Evolutionary conservation across 2,888 invertebrate genomes (phyloP).

Genomic region (Agrotis clavis): DNA sequence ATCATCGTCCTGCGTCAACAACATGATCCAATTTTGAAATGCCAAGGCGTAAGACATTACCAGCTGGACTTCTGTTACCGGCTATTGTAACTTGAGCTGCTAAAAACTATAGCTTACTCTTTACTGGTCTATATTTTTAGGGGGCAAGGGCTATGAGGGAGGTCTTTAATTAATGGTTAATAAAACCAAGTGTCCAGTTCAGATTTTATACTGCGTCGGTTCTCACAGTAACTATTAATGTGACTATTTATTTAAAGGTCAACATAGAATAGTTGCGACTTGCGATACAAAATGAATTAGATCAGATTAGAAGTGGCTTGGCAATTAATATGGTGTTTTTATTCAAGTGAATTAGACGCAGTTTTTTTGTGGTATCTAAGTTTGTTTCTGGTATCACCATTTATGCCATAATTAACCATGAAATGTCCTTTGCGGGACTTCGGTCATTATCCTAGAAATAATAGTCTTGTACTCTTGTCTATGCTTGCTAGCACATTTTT

Average conservation of each 20-base stretch:
- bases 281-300: constrained; percentile 61
- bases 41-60: constrained; percentile 83
- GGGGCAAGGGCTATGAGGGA: constrained; percentile 13
- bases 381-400: constrained; percentile 7
- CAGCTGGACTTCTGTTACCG: constrained; percentile 71
- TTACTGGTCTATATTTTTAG: neutral
- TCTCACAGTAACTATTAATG: constrained; percentile 72
- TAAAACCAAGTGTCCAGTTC: constrained; percentile 57
- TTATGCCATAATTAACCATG: constrained; percentile 8
- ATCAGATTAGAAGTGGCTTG: constrained; percentile 61
- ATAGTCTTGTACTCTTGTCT: neutral
- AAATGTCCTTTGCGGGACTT: constrained; percentile 11
- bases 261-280: constrained; percentile 64
- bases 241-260: constrained; percentile 72
- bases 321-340: constrained; percentile 48
- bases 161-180: constrained; percentile 43
- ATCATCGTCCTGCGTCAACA: constrained; percentile 69
- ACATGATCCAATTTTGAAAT: constrained; percentile 78
- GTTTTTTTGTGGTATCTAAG: constrained; percentile 1
- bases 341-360: neutral
- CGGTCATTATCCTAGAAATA: neutral
- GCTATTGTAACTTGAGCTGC: constrained; percentile 71
- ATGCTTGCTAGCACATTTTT: neutral
- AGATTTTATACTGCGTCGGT: constrained; percentile 56
- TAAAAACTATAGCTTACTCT: constrained; percentile 36